Conservation (phyloP, 1,140 invertebrate species). For the Apis florea region DNA sequence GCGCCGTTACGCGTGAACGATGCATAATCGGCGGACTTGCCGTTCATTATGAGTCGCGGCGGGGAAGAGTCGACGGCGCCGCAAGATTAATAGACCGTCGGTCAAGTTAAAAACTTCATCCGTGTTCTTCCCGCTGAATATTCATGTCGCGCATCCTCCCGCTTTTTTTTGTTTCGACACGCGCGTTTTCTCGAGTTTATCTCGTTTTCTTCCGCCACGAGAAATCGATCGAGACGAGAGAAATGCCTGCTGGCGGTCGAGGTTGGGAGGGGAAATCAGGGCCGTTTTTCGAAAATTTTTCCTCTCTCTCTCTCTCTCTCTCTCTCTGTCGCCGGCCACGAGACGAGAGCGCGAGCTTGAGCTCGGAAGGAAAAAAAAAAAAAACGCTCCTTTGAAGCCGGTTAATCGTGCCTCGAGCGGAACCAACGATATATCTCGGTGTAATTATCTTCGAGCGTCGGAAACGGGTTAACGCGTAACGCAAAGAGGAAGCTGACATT, state of each 20-base stretch:
- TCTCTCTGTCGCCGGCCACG: background rate
- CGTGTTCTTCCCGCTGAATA: constrained; percentile 5
- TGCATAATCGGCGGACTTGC: constrained; percentile 42
- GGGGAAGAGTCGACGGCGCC: constrained; percentile 11
- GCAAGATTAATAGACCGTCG: constrained; percentile 46
- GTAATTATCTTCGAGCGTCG: constrained; percentile 23
- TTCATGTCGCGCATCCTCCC: constrained; percentile 3
- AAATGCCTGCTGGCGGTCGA: too few species aligned
- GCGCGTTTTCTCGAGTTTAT: too few species aligned
- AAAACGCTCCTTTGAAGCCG: constrained; percentile 38
- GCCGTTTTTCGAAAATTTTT: background rate
- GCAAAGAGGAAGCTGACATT: background rate
- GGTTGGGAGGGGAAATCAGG: too few species aligned
- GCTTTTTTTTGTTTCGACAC: background rate
- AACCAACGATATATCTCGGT: constrained; percentile 38
- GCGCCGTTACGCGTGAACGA: constrained; percentile 16
- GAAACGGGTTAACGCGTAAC: constrained; percentile 18
- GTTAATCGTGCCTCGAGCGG: constrained; percentile 43
- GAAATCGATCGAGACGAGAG: too few species aligned
- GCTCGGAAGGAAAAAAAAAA: background rate
- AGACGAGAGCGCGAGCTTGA: constrained; percentile 8
- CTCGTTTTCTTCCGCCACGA: too few species aligned
- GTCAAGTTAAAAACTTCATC: constrained; percentile 45
- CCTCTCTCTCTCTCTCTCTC: background rate
- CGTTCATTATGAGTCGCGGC: constrained; percentile 41